Base-by-base conservation (phyloP, 2,113 vertebrate genomes). In the Otus sunia region DNA sequence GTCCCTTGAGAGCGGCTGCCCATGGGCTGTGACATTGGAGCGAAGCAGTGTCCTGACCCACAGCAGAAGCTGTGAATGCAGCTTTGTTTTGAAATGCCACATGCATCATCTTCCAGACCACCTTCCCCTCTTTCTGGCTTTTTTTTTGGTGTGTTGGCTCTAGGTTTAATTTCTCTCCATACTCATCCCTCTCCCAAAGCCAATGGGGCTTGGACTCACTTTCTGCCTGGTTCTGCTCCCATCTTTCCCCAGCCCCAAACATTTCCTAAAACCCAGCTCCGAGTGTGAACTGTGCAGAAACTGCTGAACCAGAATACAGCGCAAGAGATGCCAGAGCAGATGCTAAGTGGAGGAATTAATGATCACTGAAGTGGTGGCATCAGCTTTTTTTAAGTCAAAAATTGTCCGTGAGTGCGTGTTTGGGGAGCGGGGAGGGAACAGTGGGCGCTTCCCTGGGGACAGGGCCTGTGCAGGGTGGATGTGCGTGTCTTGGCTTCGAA, bases 331-430 rank as follows among this genome's bases (percentile, higher is more conserved):
- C 63, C 15, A 15, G 15, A 92, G 78, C 78, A 96, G 81, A 88
- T 90, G 92, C 95, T 74, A 21, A 92, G 84, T 22, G 4, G 76
- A 39, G 80, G 80, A 97, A 94, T 95, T 94, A 87, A 85, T 49
- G 75, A 56, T 94, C 89, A 56, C 89, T 5, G 3, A 89, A 94
- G 76, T 90, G 89, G 80, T 79, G 77, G 77, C 83, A 95, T 96
- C 94, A 94, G 95, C 95, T 94, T 86, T 94, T 94, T 93, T 88
- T 21, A 79, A 86, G 77, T 77, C 37, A 91, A 78, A 95, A 95
- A 89, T 93, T 83, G 63, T 92, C 72, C 88, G 53, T 22, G 55
- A 79, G 72, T 23, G 66, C 0, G 36, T 13, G 0, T 68, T 60
- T 88, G 69, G 85, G 84, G 84, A 53, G 63, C 77, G 8, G 59